Evolutionary conservation across 2,888 invertebrate species (phyloP).

Genomic region (Drosophila hamatofila): DNA sequence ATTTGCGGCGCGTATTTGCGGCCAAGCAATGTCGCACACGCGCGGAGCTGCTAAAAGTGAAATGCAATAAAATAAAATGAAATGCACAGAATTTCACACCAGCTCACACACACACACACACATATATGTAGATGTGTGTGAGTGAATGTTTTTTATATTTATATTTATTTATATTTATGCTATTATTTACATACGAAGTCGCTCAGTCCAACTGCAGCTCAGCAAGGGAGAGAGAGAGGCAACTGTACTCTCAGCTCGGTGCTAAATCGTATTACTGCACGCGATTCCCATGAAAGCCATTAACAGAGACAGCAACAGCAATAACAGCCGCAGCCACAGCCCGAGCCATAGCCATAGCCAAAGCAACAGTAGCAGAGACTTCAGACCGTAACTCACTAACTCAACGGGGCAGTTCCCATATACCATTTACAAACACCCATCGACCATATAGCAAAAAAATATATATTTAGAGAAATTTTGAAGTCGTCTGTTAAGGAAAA

Average conservation of each 20-base stretch:
- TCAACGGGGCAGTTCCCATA: constrained; percentile 41
- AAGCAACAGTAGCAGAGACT: constrained; percentile 38
- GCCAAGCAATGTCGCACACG: constrained; percentile 67
- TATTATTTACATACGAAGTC: constrained; percentile 55
- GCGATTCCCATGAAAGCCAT: constrained; percentile 78
- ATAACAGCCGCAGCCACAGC: constrained; percentile 19
- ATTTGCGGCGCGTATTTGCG: constrained; percentile 65
- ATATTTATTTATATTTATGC: constrained; percentile 49
- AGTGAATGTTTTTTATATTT: constrained; percentile 17
- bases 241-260: constrained; percentile 41
- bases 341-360: constrained; percentile 19
- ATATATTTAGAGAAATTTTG: constrained; percentile 2
- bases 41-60: constrained; percentile 65
- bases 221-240: background rate
- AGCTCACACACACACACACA: background rate
- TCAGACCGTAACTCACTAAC: constrained; percentile 50
- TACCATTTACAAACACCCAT: constrained; percentile 30
- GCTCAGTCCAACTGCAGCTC: constrained; percentile 49
- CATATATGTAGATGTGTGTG: background rate
- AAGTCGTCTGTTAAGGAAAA: background rate
- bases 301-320: constrained; percentile 61
- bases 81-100: constrained; percentile 61
- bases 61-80: constrained; percentile 73
- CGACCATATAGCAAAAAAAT: background rate
- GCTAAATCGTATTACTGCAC: constrained; percentile 76